phyloP scores from a whole-genome alignment of 2,797 vertebrate genomes.

The Molossus alvarezi region DNA sequence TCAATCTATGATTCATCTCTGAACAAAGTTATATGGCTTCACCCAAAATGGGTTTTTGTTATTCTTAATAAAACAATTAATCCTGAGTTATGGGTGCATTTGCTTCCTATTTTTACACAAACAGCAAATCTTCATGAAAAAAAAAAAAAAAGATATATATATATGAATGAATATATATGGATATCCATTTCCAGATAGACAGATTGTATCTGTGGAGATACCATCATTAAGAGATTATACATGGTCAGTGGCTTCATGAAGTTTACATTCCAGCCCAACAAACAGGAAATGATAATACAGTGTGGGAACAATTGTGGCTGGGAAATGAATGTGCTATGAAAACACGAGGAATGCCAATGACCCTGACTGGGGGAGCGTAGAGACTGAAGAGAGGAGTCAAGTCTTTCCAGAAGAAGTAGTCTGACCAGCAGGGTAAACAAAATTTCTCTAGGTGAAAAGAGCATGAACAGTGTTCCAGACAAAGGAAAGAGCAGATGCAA shows the following conservation, averaged over 20 bases:
- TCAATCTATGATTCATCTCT: not conserved
- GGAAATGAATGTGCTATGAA: not conserved
- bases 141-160: not conserved
- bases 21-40: not conserved
- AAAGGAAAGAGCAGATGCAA: not conserved
- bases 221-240: not conserved
- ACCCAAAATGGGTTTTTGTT: not conserved
- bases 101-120: constrained; percentile 4
- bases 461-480: not conserved
- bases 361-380: not conserved
- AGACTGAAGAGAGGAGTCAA: not conserved
- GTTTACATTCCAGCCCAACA: constrained; percentile 68
- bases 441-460: not conserved
- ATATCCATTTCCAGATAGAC: not conserved
- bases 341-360: not conserved
- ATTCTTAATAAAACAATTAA: constrained; percentile 19
- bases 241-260: not conserved
- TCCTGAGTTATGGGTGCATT: not conserved
- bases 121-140: not conserved
- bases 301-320: not conserved
- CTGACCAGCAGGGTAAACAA: not conserved
- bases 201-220: not conserved
- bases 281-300: constrained; percentile 60
- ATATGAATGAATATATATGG: too few relatives aligned
- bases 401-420: not conserved